Base-by-base conservation (phyloP, 2,888 invertebrate genomes). In the Caenorhabditis sulstoni region DNA sequence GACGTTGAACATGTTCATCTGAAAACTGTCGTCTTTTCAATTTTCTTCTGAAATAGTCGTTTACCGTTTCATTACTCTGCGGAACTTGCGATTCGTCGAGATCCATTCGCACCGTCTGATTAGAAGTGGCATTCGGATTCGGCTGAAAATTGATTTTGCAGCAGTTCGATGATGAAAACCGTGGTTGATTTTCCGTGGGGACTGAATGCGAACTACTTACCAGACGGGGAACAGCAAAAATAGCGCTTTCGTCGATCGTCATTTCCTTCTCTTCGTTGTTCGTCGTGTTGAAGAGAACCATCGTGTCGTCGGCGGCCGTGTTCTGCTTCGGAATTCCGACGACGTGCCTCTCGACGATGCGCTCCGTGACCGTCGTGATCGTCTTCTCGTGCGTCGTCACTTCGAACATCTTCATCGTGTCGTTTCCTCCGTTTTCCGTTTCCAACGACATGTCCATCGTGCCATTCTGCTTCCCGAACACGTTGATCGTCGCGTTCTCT, bases 391-490 rank as follows among this genome's bases (percentile, higher is more conserved):
- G 14, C 20, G 58, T 47, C 11, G 64, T 45, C 11, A 59, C 22
- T 12, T 58, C 23, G 52, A 74, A 66, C 1, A 66, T 14, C 11
- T 44, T 16, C 37, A 59, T 52, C 29, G 22, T 65, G 9, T 49
- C 64, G 16, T 29, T 12, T 14, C n/a, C 47, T 5, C 3, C 29
- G 3, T 49, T 39, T 41, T 20, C 35, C 12, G 50, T 39, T n/a
- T 61, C 67, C 29, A 75, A 1, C 9, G 76, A 77, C 76, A 77
- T 77, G 35, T 77, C 65, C 5, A 52, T 23, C 1, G 67, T 58
- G 18, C 16, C 53, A 4, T 49, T 39, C 9, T 59, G 37, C 5
- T 57, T 35, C 18, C 14, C 49, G 18, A 62, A 55, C 11, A 62
- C 14, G 35, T 41, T 23, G 7, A 49, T 62, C 22, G 62, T 14